Conservation (phyloP, 1,140 invertebrate genomes). For the Zaprionus gabonicus region DNA sequence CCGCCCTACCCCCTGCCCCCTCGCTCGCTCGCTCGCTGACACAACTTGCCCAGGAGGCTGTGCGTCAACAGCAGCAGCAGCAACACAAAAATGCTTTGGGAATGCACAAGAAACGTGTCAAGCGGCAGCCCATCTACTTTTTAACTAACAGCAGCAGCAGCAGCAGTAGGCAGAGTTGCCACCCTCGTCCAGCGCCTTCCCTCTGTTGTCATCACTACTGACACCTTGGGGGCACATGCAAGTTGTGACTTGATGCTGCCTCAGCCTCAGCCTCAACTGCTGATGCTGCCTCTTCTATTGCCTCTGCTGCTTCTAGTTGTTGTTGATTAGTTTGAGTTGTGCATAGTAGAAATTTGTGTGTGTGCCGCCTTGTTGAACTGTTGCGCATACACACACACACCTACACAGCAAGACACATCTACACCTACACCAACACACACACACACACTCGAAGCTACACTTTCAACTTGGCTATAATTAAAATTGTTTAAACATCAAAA, state of each 20-base stretch:
- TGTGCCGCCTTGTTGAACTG: constrained; percentile 38
- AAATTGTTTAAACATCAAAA: constrained; percentile 18
- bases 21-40: constrained; percentile 5
- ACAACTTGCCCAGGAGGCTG: constrained; percentile 49
- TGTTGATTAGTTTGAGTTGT: constrained; percentile 55
- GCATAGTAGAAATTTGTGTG: constrained; percentile 37
- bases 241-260: constrained; percentile 30
- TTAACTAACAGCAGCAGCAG: not conserved
- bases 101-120: constrained; percentile 54
- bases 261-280: not conserved
- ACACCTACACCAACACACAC: constrained; percentile 1
- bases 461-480: constrained; percentile 46
- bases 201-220: not conserved
- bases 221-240: constrained; percentile 39
- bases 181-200: not conserved
- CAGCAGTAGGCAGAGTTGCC: too few relatives aligned
- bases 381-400: constrained; percentile 37
- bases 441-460: constrained; percentile 47
- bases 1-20: constrained; percentile 6
- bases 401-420: constrained; percentile 4
- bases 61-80: constrained; percentile 32
- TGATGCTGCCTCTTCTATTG: not conserved
- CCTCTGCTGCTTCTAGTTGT: constrained; percentile 19
- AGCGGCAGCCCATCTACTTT: constrained; percentile 41
- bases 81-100: constrained; percentile 14